phyloP scores from a whole-genome alignment of 2,888 invertebrate genomes.

The Agrotis clavis region DNA sequence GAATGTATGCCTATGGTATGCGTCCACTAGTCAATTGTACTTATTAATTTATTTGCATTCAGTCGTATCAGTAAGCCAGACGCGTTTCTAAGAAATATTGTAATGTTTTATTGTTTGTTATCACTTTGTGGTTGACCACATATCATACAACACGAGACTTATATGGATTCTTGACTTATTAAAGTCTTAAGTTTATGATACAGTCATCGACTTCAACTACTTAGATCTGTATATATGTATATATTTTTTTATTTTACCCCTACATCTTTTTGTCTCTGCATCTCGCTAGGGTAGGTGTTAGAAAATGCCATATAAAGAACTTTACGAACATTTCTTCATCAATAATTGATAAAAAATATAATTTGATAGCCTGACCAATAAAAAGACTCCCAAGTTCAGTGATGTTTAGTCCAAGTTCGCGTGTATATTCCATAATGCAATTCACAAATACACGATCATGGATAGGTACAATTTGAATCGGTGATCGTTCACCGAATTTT shows the following conservation, averaged over 20 bases:
- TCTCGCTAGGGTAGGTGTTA: too few species aligned
- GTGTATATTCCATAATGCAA: neutral
- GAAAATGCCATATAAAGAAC: too few species aligned
- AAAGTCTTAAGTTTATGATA: neutral
- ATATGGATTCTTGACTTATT: neutral
- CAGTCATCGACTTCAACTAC: neutral
- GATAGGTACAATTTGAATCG: too few species aligned
- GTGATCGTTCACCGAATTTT: too few species aligned
- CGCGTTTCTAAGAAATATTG: constrained; percentile 32
- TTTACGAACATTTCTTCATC: too few species aligned
- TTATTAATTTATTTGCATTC: constrained; percentile 55
- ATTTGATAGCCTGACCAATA: too few species aligned
- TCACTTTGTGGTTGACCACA: constrained; percentile 27
- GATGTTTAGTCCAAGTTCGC: too few species aligned
- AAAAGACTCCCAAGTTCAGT: too few species aligned
- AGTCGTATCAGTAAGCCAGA: constrained; percentile 30
- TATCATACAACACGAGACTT: neutral
- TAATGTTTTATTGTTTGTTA: constrained; percentile 44
- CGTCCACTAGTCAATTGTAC: constrained; percentile 29
- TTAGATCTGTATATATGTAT: too few species aligned
- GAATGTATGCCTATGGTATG: neutral
- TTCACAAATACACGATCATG: neutral
- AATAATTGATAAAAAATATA: too few species aligned
- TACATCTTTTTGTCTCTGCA: too few species aligned
- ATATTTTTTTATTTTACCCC: too few species aligned